phyloP scores from a whole-genome alignment of 2,797 vertebrate species.

The Xiphophorus birchmanni region DNA sequence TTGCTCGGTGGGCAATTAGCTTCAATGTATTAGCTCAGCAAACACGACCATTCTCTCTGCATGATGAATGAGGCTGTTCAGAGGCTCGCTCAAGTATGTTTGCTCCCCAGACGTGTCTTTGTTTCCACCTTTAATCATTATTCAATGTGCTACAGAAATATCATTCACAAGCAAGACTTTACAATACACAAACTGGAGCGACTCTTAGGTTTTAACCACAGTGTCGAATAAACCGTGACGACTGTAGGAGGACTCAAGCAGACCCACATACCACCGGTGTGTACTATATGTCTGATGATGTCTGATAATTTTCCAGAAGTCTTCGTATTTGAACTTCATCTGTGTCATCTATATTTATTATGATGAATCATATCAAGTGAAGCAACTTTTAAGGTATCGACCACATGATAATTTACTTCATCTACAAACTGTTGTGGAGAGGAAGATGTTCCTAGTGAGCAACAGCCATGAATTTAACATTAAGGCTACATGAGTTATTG shows the following conservation, averaged over 20 bases:
- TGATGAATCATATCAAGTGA: neutral
- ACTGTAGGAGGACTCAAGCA: neutral
- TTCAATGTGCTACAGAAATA: constrained; percentile 76
- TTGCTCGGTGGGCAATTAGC: constrained; percentile 81
- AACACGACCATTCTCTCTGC: constrained; percentile 75
- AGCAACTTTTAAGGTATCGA: neutral
- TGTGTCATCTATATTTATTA: neutral
- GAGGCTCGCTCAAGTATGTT: constrained; percentile 75
- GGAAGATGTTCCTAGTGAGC: neutral
- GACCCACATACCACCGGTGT: neutral
- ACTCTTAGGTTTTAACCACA: constrained; percentile 39
- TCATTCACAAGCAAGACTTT: constrained; percentile 70
- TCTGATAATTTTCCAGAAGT: neutral
- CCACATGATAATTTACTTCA: neutral
- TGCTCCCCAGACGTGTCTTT: constrained; percentile 77
- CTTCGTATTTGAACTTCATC: neutral
- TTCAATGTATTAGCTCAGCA: constrained; percentile 82
- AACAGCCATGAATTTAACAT: neutral
- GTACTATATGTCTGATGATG: neutral
- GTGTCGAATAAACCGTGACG: neutral
- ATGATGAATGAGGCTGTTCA: constrained; percentile 82
- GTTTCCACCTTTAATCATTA: constrained; percentile 81
- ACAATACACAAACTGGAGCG: constrained; percentile 62
- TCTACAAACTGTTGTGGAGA: neutral
- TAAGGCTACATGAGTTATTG: neutral